A percentile compares a stretch with the other conserved stretches of the same genome.
These are phyloP conservation scores for Lordiphosa fenestrarum DNA, from an alignment of 2,888 invertebrate species.

Conservation along the genomic window DNA sequence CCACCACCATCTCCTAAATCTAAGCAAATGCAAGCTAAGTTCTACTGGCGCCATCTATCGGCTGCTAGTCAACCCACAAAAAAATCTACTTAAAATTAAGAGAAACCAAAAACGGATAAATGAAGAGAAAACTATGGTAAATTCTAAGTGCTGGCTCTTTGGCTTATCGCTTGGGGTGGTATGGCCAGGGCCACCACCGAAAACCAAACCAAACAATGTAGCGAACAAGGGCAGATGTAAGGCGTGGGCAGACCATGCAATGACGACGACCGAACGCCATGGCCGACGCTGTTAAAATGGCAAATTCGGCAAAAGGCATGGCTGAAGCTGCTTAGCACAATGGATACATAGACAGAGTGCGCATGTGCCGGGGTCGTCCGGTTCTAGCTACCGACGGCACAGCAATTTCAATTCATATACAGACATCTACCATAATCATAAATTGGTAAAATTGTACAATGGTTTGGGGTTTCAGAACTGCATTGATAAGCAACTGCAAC, in stretches of 20 bases:
- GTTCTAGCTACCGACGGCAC: conserved; percentile 54
- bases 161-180: conserved; percentile 23
- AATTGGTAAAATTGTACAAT: conserved; percentile 55
- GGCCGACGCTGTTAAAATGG: conserved; percentile 70
- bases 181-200: conserved; percentile 14
- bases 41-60: conserved; percentile 60
- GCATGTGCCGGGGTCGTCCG: conserved; percentile 42
- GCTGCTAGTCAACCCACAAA: conserved; percentile 25
- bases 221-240: conserved; percentile 4
- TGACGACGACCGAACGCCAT: conserved; percentile 61
- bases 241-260: conserved; percentile 44
- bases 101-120: conserved; percentile 53
- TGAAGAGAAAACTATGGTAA: conserved; percentile 55
- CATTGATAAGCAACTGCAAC: conserved; percentile 60
- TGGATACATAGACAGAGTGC: conserved; percentile 41
- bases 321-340: conserved; percentile 54
- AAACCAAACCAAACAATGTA: conserved; percentile 5
- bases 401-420: conserved; percentile 30
- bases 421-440: conserved; percentile 54
- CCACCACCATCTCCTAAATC: not conserved
- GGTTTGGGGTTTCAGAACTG: conserved; percentile 18
- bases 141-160: conserved; percentile 42
- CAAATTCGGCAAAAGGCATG: conserved; percentile 45
- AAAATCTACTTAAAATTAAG: conserved; percentile 18
- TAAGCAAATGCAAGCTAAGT: conserved; percentile 1